Base-by-base conservation (phyloP, 1,140 invertebrate species). In the Drosophila saltans region DNA sequence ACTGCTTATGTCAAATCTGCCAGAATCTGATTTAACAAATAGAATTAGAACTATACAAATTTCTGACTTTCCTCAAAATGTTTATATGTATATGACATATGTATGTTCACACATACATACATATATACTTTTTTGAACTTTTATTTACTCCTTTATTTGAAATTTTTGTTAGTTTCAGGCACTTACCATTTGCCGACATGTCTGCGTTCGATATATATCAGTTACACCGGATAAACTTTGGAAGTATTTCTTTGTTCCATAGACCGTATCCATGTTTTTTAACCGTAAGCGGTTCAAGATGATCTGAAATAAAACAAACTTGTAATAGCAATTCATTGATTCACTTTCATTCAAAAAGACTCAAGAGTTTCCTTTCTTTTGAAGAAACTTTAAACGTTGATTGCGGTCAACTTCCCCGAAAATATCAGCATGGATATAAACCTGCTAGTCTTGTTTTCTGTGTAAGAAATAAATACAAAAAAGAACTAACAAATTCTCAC, bases 211-310 rank as follows among this genome's bases (percentile, higher is more conserved):
- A 77, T 92, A 92, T 62, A 92, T 92, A 78, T 92, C 91, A 73
- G 88, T 92, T 39, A 89, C 89, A 36, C 91, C 91, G 52, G 91
- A 92, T 72, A 92, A 69, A 60, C 91, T 92, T 55, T 92, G 91
- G 58, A 92, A 92, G 62, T 92, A 92, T 66, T 92, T 92, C 72
- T 92, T 92, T 65, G 91, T 92, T 48, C 91, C 91, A 62, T 92
- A 92, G 71, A 92, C 91, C 16, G 91, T 92, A 60, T 92, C 91
- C 91, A 92, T 92, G 6, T 55, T 80, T 69, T 76, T 56, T 55
- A 48, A 60, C 40, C 40, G 11, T 33, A 2, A 16, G 60, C 39
- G 36, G 10, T 39, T n/a, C 36, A n/a, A 52, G 7, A 62, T 78
- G 59, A 45, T 66, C 81, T 85, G 57, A 7, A 85, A 75, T 52